A percentile compares a stretch with the other conserved stretches of the same genome.
phyloP scores from a whole-genome alignment of 2,797 vertebrate genomes.

The Orestias chungarensis region DNA sequence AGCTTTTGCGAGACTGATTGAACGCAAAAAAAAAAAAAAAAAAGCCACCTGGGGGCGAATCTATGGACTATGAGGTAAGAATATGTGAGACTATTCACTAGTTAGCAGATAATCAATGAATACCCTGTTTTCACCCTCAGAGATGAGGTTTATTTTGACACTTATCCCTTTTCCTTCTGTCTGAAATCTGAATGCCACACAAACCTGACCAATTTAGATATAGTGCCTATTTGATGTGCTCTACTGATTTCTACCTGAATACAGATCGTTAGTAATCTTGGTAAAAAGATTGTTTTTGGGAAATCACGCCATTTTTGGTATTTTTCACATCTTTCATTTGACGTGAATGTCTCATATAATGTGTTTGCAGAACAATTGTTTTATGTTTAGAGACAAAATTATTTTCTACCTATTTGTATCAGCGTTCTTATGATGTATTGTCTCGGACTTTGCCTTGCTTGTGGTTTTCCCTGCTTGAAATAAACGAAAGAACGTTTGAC shows the following conservation, averaged over 20 bases:
- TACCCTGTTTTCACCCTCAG: neutral
- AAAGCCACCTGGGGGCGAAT: neutral
- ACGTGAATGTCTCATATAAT: no score
- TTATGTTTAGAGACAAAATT: no score
- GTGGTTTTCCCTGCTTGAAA: slow-evolving; percentile 31
- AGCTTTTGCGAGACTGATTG: neutral
- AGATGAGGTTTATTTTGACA: neutral
- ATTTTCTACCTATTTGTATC: no score
- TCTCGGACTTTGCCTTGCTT: slow-evolving; percentile 23
- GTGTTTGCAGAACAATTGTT: no score
- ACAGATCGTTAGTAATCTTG: neutral
- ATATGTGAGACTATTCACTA: neutral
- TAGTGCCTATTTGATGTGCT: neutral
- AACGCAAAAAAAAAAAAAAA: neutral
- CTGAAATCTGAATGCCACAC: neutral
- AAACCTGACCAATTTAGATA: neutral
- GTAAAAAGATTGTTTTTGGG: no score
- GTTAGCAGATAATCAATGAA: neutral
- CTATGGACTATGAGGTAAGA: neutral
- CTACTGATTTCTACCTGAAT: neutral
- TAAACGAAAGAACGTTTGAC: slow-evolving; percentile 58
- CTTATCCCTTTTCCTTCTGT: neutral
- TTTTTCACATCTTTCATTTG: no score
- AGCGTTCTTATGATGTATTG: slow-evolving; percentile 32
- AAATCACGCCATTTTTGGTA: no score